phyloP scores from a whole-genome alignment of 1,140 invertebrate species.

The Hyposmocoma kahamanoa region DNA sequence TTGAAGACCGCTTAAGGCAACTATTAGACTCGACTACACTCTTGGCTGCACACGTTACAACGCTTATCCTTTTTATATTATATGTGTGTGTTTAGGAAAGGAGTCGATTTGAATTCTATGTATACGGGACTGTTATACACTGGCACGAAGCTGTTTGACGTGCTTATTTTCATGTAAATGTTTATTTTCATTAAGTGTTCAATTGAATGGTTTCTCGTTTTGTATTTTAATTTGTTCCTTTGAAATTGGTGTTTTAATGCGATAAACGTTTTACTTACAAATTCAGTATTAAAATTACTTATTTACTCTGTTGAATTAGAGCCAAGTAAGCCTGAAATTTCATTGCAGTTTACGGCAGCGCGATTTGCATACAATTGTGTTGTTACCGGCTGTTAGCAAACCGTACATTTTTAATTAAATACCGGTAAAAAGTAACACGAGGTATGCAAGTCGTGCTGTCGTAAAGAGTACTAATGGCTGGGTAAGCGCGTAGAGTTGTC shows the following conservation, averaged over 20 bases:
- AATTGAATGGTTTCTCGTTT: conserved; percentile 60
- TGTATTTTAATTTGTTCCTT: conserved; percentile 32
- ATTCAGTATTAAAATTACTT: too few species aligned
- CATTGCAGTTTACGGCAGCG: too few species aligned
- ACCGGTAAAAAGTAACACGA: background rate
- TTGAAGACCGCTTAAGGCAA: conserved; percentile 61
- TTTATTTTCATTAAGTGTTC: conserved; percentile 58
- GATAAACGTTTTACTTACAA: too few species aligned
- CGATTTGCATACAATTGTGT: too few species aligned
- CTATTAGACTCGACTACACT: conserved; percentile 70
- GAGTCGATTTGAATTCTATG: conserved; percentile 49
- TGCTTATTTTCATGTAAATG: conserved; percentile 65
- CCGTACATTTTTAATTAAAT: too few species aligned
- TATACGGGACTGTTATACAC: conserved; percentile 51
- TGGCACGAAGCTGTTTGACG: conserved; percentile 70
- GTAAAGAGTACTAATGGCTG: conserved; percentile 2
- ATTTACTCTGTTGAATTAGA: too few species aligned
- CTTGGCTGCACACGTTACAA: conserved; percentile 69
- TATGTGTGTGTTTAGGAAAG: conserved; percentile 66
- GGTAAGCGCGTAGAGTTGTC: conserved; percentile 4
- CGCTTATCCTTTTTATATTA: conserved; percentile 70
- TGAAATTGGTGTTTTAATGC: conserved; percentile 15
- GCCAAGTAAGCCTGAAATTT: too few species aligned
- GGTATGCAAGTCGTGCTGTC: background rate
- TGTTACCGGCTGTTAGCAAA: too few species aligned